phyloP scores from a whole-genome alignment of 2,113 vertebrate genomes.

The Actenoides lindsayi region DNA sequence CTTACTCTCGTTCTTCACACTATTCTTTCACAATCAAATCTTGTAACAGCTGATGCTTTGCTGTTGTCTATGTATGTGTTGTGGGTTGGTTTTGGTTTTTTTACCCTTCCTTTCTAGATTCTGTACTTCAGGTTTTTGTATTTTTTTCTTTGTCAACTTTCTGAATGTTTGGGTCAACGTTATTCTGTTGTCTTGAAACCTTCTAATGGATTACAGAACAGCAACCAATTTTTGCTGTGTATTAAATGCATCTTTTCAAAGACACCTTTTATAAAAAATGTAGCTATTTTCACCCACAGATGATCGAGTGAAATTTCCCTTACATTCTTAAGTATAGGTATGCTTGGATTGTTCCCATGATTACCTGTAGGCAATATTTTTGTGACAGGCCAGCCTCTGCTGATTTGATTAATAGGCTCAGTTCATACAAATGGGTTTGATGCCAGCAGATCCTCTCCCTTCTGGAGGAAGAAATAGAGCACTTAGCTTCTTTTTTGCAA shows the following conservation, averaged over 20 bases:
- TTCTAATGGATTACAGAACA: not conserved
- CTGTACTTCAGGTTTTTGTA: not conserved
- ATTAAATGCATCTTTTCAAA: not conserved
- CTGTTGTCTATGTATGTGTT: not conserved
- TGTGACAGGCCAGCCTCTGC: not conserved
- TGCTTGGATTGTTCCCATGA: not conserved
- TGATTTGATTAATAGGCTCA: not conserved
- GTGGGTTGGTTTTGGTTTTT: not conserved
- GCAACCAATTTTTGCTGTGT: not conserved
- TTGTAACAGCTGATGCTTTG: not conserved
- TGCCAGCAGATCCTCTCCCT: not conserved
- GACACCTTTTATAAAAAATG: not conserved
- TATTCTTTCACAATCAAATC: not conserved
- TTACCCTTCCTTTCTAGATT: not conserved
- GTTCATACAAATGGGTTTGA: not conserved
- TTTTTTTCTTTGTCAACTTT: not conserved
- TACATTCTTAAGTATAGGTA: not conserved
- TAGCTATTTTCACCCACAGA: not conserved
- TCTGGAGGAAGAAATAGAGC: not conserved
- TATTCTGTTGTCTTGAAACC: not conserved
- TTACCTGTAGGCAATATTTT: not conserved
- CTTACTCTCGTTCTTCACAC: not conserved
- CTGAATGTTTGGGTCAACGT: not conserved
- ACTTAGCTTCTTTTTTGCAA: not conserved
- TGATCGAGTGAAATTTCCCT: not conserved